A percentile compares a stretch with the other conserved stretches of the same genome.
These are phyloP conservation scores for Apogon hyalosoma DNA, from an alignment of 2,797 vertebrate species.

Conservation along the genomic window DNA sequence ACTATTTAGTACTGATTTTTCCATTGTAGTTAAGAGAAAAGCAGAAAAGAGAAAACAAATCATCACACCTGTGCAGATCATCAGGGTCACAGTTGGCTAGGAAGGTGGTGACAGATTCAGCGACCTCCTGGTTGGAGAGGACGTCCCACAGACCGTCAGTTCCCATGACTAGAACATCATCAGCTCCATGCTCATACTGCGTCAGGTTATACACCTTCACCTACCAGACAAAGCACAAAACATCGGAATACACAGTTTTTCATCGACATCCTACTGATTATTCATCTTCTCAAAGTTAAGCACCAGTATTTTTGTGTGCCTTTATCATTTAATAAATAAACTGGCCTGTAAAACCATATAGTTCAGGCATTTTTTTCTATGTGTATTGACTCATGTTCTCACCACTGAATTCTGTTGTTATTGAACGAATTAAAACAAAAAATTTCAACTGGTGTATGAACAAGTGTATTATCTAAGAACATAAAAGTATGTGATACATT, in stretches of 20 bases:
- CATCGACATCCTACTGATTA: neutral
- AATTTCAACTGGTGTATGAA: too few species aligned
- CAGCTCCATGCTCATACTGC: constrained; percentile 90
- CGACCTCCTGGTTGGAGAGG: constrained; percentile 95
- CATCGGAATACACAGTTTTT: neutral
- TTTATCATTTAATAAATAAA: too few species aligned
- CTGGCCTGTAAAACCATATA: too few species aligned
- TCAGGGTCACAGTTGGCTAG: constrained; percentile 96
- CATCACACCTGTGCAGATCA: constrained; percentile 91
- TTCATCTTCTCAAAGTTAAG: neutral
- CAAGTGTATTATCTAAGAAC: neutral
- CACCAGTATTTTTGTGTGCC: neutral
- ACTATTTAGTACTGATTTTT: neutral
- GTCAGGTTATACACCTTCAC: constrained; percentile 92
- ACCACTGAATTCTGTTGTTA: neutral
- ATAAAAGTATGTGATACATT: neutral
- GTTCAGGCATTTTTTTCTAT: too few species aligned
- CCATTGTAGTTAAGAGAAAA: neutral
- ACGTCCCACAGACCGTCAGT: constrained; percentile 99
- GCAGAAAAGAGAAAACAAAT: neutral
- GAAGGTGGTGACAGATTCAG: constrained; percentile 91
- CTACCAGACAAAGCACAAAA: constrained; percentile 71
- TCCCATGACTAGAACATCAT: constrained; percentile 94
- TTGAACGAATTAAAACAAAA: too few species aligned
- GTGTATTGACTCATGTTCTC: neutral